Evolutionary conservation across 2,113 vertebrate genomes (phyloP).

Genomic region (Eonycteris spelaea): DNA sequence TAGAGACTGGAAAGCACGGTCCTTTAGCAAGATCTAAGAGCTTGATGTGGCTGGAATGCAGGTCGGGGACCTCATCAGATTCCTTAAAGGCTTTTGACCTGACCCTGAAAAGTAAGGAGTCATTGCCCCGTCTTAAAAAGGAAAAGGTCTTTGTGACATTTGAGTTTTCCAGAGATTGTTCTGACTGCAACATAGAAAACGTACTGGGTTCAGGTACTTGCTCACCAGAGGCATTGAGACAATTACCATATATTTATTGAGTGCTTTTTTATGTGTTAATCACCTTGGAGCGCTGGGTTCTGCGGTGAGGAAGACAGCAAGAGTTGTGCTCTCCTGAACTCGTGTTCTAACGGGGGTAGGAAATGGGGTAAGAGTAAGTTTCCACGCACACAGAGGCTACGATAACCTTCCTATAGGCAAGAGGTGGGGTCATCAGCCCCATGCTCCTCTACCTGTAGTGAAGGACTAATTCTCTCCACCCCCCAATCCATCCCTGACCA

Average conservation of each 20-base stretch:
- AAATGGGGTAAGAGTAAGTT: neutral
- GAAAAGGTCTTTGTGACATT: neutral
- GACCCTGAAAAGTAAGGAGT: neutral
- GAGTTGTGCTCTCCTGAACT: neutral
- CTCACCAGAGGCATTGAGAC: neutral
- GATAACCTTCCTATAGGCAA: neutral
- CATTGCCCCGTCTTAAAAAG: neutral
- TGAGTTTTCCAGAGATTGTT: neutral
- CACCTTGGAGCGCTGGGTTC: neutral
- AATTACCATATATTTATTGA: neutral
- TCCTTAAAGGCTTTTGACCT: neutral
- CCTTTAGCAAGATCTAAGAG: neutral
- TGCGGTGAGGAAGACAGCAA: neutral
- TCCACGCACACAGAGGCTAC: neutral
- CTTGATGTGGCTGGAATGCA: neutral
- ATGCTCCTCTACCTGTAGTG: neutral
- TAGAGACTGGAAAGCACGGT: neutral
- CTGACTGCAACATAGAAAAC: neutral
- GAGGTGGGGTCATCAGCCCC: rapidly evolving
- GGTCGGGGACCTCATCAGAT: too few relatives aligned
- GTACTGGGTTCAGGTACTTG: neutral
- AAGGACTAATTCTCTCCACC: neutral
- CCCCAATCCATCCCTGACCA: neutral
- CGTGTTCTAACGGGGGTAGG: neutral
- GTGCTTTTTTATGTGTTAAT: neutral